phyloP scores from a whole-genome alignment of 2,113 vertebrate genomes.

The Pelusios castaneus region DNA sequence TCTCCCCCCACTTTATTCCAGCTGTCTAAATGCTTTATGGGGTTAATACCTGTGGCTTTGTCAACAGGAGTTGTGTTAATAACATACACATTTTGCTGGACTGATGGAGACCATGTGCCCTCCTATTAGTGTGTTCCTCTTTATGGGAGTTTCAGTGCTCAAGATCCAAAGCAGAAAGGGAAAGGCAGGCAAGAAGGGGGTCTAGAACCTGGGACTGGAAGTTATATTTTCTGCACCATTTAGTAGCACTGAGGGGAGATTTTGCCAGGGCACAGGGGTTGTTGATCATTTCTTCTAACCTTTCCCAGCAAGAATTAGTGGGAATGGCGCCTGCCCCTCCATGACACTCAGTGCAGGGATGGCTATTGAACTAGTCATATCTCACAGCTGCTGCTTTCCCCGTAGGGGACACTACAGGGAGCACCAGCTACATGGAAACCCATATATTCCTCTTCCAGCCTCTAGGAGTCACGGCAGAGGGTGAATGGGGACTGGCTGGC shows the following conservation, averaged over 20 bases:
- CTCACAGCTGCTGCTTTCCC: background rate
- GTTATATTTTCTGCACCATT: background rate
- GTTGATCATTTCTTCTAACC: rapidly evolving
- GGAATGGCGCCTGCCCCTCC: background rate
- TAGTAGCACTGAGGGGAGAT: rapidly evolving
- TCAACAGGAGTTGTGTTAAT: slow-evolving; percentile 56
- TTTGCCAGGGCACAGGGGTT: background rate
- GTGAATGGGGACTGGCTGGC: slow-evolving; percentile 19
- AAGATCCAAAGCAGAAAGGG: rapidly evolving
- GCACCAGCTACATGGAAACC: background rate
- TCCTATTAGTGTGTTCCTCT: background rate
- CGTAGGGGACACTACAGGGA: slow-evolving; percentile 30
- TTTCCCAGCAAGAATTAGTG: background rate
- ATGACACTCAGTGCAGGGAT: background rate
- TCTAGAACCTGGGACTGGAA: background rate
- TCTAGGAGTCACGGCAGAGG: background rate
- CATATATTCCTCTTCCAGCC: background rate
- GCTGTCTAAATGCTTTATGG: slow-evolving; percentile 65
- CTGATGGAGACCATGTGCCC: slow-evolving; percentile 57
- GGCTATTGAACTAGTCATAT: background rate
- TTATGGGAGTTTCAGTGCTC: rapidly evolving
- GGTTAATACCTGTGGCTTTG: slow-evolving; percentile 67
- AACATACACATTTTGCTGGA: slow-evolving; percentile 26
- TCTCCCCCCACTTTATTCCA: background rate
- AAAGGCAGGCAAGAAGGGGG: background rate